phyloP scores from a whole-genome alignment of 2,113 vertebrate genomes.

The Ceyx cyanopectus region DNA sequence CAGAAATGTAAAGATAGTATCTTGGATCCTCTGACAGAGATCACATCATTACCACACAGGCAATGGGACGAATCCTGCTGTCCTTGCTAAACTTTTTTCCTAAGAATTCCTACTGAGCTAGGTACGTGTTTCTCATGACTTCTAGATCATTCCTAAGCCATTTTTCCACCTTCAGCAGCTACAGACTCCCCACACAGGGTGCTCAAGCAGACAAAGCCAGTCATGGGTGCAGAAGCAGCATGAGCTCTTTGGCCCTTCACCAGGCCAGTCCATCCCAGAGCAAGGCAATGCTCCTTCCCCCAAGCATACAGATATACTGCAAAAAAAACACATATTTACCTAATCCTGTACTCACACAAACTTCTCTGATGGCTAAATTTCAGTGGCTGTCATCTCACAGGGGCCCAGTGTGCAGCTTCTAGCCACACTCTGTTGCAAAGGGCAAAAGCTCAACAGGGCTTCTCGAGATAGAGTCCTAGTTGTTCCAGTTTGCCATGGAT shows the following conservation, averaged over 20 bases:
- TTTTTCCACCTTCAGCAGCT: neutral
- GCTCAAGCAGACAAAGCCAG: neutral
- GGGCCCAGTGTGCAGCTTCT: neutral
- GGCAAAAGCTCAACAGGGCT: neutral
- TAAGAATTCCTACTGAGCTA: neutral
- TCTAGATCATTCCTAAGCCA: neutral
- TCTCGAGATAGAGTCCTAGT: neutral
- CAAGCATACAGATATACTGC: neutral
- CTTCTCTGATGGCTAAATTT: neutral
- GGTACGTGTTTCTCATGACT: neutral
- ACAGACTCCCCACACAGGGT: neutral
- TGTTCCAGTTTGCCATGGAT: neutral
- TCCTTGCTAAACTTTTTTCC: neutral
- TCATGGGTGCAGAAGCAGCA: neutral
- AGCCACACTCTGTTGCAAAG: neutral
- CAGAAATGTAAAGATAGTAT: slow-evolving; percentile 2
- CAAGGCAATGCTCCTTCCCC: neutral
- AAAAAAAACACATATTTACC: neutral
- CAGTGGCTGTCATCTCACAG: neutral
- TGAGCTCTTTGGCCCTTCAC: neutral
- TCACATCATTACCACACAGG: neutral
- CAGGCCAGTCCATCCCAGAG: neutral
- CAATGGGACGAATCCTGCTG: neutral
- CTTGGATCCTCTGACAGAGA: neutral
- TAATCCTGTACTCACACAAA: neutral